Base-by-base conservation (phyloP, 2,113 vertebrate genomes). In the Pelmatolapia mariae region DNA sequence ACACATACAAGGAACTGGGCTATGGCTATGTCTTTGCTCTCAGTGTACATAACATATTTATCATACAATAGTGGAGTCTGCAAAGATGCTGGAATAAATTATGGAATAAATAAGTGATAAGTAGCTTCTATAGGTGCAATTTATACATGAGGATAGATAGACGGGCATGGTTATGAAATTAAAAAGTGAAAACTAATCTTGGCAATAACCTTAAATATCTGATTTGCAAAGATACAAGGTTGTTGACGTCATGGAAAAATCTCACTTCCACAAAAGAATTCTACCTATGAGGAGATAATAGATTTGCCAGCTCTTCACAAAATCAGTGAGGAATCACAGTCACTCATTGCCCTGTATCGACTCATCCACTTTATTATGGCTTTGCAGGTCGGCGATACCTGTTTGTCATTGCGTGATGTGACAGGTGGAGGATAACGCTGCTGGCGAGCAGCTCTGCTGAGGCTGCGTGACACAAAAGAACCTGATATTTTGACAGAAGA, bases 381-480 rank as follows among this genome's bases (percentile, higher is more conserved):
- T 40, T 5, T 52, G 76, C 50, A 18, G 29, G 50, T 54, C 5
- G 3, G 13, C 29, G 56, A 10, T 53, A 56, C 40, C 80, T n/a
- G 82, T 80, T 78, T 80, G 54, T 86, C 4, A 81, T 33, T 15
- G 66, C 38, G 2, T 86, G 83, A 79, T 52, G 45, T 81, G 87
- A 52, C 56, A 53, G 82, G 47, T 86, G 68, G 82, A 81, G 71
- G 83, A 2, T 84, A 15, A 81, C 29, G 12, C 53, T 7, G 2
- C 10, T 13, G 10, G 80, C 84, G 5, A 47, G 54, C 40, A 10
- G 47, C 31, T 59, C 83, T 18, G 8, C 59, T 15, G 24, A 16
- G 31, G 52, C 18, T 86, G 54, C 71, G 4, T 61, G 90, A 90
- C 80, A 89, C 52, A 85, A 36, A 84, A 59, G 59, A 81, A 36